Conservation (phyloP, 2,797 vertebrate species). For the Xenops minutus region DNA sequence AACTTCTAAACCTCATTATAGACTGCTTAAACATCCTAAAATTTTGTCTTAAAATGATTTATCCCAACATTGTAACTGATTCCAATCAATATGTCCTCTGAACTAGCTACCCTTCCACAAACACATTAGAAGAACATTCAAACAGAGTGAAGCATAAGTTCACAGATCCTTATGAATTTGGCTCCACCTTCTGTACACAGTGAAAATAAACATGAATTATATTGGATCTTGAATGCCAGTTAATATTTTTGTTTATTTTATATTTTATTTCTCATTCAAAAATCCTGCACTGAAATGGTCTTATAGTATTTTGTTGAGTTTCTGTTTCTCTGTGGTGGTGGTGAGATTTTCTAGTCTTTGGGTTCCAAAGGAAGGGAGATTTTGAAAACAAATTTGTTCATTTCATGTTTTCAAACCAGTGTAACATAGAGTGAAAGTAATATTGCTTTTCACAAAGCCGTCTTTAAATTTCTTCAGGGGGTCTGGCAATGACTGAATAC, state of each 20-base stretch:
- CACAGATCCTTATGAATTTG: slow-evolving; percentile 73
- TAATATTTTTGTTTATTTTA: not conserved
- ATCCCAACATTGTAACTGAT: not conserved
- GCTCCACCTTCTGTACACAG: slow-evolving; percentile 78
- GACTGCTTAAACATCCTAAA: not conserved
- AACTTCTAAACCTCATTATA: not conserved
- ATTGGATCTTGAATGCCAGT: not conserved
- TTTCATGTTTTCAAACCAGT: not conserved
- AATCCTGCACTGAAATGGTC: not conserved
- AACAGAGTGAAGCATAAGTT: not conserved
- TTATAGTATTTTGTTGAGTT: not conserved
- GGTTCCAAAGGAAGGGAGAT: not conserved
- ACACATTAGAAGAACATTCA: not conserved
- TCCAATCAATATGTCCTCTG: not conserved
- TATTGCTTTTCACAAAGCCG: not conserved
- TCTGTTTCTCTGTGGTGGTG: not conserved
- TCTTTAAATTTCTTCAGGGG: not conserved
- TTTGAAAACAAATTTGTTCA: not conserved
- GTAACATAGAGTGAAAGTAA: not conserved
- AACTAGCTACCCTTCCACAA: not conserved
- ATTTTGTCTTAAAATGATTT: not conserved
- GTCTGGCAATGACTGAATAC: not conserved
- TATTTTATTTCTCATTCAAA: not conserved
- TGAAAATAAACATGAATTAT: slow-evolving; percentile 62
- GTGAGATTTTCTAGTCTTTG: not conserved